Conservation (phyloP, 2,113 vertebrate genomes). For the Psilopogon haemacephalus region DNA sequence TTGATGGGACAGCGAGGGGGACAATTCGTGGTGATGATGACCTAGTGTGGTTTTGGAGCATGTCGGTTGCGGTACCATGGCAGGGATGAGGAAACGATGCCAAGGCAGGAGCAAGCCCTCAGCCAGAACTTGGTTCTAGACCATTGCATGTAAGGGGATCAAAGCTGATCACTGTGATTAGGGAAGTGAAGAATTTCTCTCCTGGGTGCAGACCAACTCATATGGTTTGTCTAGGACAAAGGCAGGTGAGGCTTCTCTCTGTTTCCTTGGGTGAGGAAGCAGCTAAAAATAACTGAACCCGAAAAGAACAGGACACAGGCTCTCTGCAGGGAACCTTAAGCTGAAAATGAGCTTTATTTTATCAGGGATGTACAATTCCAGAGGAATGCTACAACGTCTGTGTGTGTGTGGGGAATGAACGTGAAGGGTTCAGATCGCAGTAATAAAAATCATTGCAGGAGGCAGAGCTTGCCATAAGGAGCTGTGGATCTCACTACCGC, state of each 20-base stretch:
- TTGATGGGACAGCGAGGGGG: neutral
- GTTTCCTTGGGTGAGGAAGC: neutral
- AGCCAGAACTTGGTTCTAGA: neutral
- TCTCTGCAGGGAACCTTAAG: accelerated
- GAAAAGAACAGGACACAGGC: accelerated
- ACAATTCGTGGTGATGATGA: accelerated
- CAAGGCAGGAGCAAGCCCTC: neutral
- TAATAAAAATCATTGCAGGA: accelerated
- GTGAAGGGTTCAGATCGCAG: too few relatives aligned
- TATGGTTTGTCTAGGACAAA: neutral
- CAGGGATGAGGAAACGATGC: accelerated
- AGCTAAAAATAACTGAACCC: accelerated
- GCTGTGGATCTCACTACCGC: accelerated
- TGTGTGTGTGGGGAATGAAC: too few relatives aligned
- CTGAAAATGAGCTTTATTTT: too few relatives aligned
- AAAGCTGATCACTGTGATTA: neutral
- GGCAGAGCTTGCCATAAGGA: neutral
- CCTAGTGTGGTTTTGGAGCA: neutral
- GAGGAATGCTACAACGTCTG: neutral
- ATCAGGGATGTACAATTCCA: neutral
- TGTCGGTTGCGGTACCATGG: accelerated
- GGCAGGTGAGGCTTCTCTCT: neutral
- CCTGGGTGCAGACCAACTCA: accelerated
- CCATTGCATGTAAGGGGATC: accelerated
- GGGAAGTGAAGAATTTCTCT: neutral